These are phyloP conservation scores for Drosophila nannoptera DNA, from an alignment of 1,140 invertebrate species.

Conservation along the genomic window DNA sequence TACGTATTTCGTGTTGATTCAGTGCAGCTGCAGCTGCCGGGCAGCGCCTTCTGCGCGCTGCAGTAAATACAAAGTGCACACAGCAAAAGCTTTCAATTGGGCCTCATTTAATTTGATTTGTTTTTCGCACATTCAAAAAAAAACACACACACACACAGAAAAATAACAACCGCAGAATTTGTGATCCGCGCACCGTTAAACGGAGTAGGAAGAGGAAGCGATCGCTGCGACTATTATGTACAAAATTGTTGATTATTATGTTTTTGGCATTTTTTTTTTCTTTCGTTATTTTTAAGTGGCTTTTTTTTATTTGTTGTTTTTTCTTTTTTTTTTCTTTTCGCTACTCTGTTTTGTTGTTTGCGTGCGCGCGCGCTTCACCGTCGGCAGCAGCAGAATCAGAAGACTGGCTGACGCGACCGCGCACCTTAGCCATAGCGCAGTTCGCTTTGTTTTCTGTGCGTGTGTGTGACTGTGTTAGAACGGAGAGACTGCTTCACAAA, in stretches of 20 bases:
- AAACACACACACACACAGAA: not conserved
- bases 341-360: conserved; percentile 32
- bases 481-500: conserved; percentile 15
- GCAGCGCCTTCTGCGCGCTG: not conserved
- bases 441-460: conserved; percentile 51
- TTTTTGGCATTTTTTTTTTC: conserved; percentile 34
- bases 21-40: conserved; percentile 3
- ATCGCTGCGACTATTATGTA: conserved; percentile 33
- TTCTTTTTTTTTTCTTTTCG: conserved; percentile 26
- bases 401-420: conserved; percentile 68
- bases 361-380: conserved; percentile 66
- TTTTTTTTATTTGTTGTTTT: conserved; percentile 25
- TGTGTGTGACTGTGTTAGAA: conserved; percentile 50
- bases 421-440: conserved; percentile 71
- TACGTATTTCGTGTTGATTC: conserved; percentile 23
- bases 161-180: conserved; percentile 1
- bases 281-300: not conserved
- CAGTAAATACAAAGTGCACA: conserved; percentile 27
- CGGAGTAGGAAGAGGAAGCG: conserved; percentile 51
- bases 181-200: conserved; percentile 54
- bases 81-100: conserved; percentile 39
- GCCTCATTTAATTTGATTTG: conserved; percentile 40
- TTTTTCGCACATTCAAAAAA: conserved; percentile 24
- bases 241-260: conserved; percentile 25
- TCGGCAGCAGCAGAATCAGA: conserved; percentile 70